phyloP scores from a whole-genome alignment of 2,113 vertebrate genomes.

The Australoheros scitulus region DNA sequence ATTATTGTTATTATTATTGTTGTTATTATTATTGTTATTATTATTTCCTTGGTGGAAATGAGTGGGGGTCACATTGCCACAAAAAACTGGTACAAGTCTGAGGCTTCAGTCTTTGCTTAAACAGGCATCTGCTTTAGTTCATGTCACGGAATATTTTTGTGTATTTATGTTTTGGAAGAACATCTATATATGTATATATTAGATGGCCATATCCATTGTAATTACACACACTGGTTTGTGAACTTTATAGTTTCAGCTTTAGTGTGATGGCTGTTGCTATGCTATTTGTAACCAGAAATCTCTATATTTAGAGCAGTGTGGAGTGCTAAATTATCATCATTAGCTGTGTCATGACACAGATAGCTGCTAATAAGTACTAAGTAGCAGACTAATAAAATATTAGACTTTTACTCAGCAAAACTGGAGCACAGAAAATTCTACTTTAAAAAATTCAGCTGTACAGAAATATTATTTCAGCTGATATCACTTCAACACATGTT shows the following conservation, averaged over 20 bases:
- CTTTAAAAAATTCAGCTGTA: too few relatives aligned
- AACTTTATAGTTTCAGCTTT: too few relatives aligned
- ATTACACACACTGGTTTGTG: background rate
- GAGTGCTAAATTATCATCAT: background rate
- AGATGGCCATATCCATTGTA: background rate
- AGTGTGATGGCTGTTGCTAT: background rate
- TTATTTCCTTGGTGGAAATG: too few relatives aligned
- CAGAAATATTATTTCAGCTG: background rate
- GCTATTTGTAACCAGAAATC: background rate
- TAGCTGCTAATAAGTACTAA: background rate
- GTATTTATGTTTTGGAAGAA: too few relatives aligned
- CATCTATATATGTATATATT: background rate
- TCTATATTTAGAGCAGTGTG: background rate
- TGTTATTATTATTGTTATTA: too few relatives aligned
- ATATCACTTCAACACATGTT: background rate
- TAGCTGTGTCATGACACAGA: background rate
- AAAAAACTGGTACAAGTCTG: background rate
- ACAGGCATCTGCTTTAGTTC: background rate
- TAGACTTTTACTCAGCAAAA: background rate
- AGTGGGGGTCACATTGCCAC: background rate
- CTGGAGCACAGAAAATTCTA: too few relatives aligned
- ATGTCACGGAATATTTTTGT: too few relatives aligned
- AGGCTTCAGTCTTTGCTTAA: background rate
- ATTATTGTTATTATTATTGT: background rate
- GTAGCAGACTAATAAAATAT: background rate